Evolutionary conservation across 2,797 vertebrate species (phyloP), one percentile per base, ranked within the genome.

Genomic region (Linurgus olivaceus): DNA sequence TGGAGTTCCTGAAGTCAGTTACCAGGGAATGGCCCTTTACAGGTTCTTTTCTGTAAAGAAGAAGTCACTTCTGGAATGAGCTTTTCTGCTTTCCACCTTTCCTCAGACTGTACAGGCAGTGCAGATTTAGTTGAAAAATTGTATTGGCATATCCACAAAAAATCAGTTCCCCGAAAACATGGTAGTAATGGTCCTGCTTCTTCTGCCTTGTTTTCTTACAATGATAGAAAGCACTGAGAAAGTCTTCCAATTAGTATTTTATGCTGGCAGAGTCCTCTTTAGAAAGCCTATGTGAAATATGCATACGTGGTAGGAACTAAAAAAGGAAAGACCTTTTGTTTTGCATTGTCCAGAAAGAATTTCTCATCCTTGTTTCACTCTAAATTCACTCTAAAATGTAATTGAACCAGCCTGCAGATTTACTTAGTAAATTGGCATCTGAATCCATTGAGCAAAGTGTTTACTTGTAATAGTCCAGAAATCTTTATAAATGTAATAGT

Each of bases 381-480:
- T 75, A 75, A 83, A 61, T 59, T 90, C 54, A 28, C 33, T 90
- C 45, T 66, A 73, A 91, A 94, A 68, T 47, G 37, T 72, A 58
- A 66, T 29, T 70, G 72, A 87, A 81, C 1, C 1, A 73, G 19
- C 47, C 44, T 57, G 47, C 37, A 81, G 54, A 83, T 81, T 88
- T 81, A 74, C 45, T 81, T 59, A 58, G 38, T 52, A 72, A 88
- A 88, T 61, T 81, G 33, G 50, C 67, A 82, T 85, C 51, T 84
- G 79, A 91, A 87, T 72, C 59, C 70, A 65, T 44, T 87, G 47
- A 90, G 31, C 24, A 76, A 79, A 82, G 16, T 59, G 59, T 89
- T 94, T 91, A 93, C 33, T 93, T 93, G 37, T 62, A 87, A 66
- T 47, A 51, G 75, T 73, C 82, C 51, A 85, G 59, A 82, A 93